These are phyloP conservation scores for Heliothis virescens DNA, from an alignment of 1,140 invertebrate genomes.

Conservation along the genomic window DNA sequence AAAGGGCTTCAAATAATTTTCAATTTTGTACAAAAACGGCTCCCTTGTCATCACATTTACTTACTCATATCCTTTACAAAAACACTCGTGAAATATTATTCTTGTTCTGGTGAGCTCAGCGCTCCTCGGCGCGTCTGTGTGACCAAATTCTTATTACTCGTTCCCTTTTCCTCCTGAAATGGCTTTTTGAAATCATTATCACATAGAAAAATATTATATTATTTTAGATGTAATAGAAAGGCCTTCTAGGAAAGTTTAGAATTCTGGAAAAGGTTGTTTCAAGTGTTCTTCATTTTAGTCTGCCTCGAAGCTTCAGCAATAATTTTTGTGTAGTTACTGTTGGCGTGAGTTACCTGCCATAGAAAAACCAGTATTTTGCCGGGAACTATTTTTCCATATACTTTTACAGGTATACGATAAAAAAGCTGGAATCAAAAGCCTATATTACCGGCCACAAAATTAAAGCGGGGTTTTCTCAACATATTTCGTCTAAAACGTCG, in stretches of 20 bases:
- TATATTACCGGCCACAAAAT: conserved; percentile 13
- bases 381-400: neutral
- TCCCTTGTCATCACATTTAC: conserved; percentile 16
- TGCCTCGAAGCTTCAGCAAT: too few species aligned
- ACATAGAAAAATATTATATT: too few species aligned
- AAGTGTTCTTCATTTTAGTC: too few species aligned
- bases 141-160: neutral
- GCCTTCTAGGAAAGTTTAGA: too few species aligned
- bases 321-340: too few species aligned
- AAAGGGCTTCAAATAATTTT: conserved; percentile 15
- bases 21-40: conserved; percentile 22
- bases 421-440: conserved; percentile 14
- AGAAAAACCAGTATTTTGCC: neutral
- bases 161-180: neutral
- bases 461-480: conserved; percentile 11
- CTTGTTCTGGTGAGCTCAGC: neutral
- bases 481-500: conserved; percentile 30
- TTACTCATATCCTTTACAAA: conserved; percentile 29
- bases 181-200: neutral
- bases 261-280: too few species aligned
- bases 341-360: neutral
- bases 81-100: conserved; percentile 28
- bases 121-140: neutral
- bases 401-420: neutral
- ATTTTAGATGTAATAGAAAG: neutral